Evolutionary conservation across 2,113 vertebrate genomes (phyloP), one percentile per base, ranked within the genome.

Genomic region (Thoracochromis brauschi): DNA sequence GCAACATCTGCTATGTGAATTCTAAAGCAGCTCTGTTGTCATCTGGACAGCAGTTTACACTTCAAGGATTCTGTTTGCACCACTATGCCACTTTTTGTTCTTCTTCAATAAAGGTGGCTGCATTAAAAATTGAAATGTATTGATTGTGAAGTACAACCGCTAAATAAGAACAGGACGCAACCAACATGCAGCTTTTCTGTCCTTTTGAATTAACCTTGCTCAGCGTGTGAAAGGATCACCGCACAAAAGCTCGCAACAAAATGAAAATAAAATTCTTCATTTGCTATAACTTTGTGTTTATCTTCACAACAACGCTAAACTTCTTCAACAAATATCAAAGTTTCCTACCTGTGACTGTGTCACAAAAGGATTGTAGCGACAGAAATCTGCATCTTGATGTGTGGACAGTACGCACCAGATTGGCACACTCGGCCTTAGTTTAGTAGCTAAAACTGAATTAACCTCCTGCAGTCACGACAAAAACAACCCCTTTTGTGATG

Each of bases 51-150:
- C 24, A 73, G 80, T 85, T 87, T 58, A 51, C 53, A 29, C 33
- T 53, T 93, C 82, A 91, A 92, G 87, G 84, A 88, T 68, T 85
- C 84, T 82, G 21, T 38, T 19, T 31, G 82, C 40, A 85, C 54
- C 21, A 63, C 31, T 68, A 78, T 17, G 21, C 14, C 9, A 8
- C 9, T 58, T 73, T 81, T 81, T 80, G 16, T 81, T 89, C 35
- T 81, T 29, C 17, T 16, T 54, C 68, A 87, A 60, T 83, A 45
- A 82, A 47, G 31, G 63, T 35, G 51, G 81, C 58, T 38, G 45
- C 35, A 47, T 53, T 38, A 68, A 49, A 73, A 79, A 49, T 55
- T 53, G 35, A 82, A 81, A 55, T 29, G 6, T 80, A 65, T 79
- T 86, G 75, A 87, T 55, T 29, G 83, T 57, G 51, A 29, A 82